Percentiles rank a stretch among this genome's conserved stretches.
These are phyloP conservation scores for Didymodactylos carnosus DNA, from an alignment of 2,888 invertebrate genomes.

Conservation along the genomic window DNA sequence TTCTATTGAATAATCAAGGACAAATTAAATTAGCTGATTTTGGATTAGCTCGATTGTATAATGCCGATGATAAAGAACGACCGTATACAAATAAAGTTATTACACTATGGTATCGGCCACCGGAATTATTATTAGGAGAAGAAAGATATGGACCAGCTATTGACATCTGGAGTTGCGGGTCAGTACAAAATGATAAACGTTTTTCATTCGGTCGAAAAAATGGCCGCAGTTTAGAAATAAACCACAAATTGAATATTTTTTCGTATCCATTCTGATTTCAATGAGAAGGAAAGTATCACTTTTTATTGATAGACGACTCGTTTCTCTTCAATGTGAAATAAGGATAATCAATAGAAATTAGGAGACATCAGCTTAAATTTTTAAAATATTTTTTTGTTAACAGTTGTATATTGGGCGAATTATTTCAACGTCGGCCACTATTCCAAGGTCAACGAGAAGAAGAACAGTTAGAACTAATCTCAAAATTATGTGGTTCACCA, in stretches of 20 bases:
- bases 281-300: too few species aligned
- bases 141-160: constrained; percentile 90
- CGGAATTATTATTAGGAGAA: constrained; percentile 82
- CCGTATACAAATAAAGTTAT: constrained; percentile 98
- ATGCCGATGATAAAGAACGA: constrained; percentile 74
- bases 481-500: constrained; percentile 78
- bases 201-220: neutral
- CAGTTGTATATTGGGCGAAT: constrained; percentile 79
- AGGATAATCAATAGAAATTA: too few species aligned
- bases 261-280: too few species aligned
- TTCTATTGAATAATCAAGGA: constrained; percentile 94
- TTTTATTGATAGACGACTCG: too few species aligned
- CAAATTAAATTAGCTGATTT: constrained; percentile 98
- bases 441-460: constrained; percentile 85
- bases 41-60: constrained; percentile 81
- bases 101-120: constrained; percentile 94
- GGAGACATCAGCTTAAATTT: too few species aligned
- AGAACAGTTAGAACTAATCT: constrained; percentile 79
- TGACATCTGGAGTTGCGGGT: constrained; percentile 95
- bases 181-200: constrained; percentile 15
- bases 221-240: too few species aligned
- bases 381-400: constrained; percentile 17
- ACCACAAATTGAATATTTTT: too few species aligned
- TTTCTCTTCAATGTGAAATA: too few species aligned
- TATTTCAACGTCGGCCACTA: constrained; percentile 79